phyloP scores from a whole-genome alignment of 2,888 invertebrate species.

The Caradrina clavipalpis region DNA sequence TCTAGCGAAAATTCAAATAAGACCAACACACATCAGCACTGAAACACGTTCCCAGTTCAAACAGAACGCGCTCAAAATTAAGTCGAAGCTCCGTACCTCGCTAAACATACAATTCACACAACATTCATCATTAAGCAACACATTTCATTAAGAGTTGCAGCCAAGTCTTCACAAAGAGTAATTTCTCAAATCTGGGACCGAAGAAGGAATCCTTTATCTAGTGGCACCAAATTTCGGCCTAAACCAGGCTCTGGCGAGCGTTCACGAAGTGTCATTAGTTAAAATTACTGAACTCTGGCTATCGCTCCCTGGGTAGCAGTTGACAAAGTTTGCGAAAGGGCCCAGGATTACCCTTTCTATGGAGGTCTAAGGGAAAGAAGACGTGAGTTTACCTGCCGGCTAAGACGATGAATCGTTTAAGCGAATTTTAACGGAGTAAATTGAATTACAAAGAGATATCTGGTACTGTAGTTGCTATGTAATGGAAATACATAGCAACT shows the following conservation, averaged over 20 bases:
- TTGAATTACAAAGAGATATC: too few species aligned
- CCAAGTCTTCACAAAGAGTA: conserved; percentile 59
- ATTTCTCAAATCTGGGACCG: conserved; percentile 71
- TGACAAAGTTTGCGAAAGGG: conserved; percentile 84
- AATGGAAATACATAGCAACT: too few species aligned
- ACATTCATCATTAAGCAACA: conserved; percentile 52
- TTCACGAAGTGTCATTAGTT: conserved; percentile 85
- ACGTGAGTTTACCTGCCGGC: conserved; percentile 23
- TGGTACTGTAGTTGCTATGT: too few species aligned
- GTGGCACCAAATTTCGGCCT: conserved; percentile 63
- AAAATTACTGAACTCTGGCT: conserved; percentile 86
- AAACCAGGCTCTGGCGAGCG: conserved; percentile 66
- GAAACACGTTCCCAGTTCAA: conserved; percentile 24
- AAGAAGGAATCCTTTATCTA: conserved; percentile 65
- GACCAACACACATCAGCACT: conserved; percentile 26
- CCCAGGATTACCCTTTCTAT: conserved; percentile 71
- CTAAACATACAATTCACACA: conserved; percentile 48
- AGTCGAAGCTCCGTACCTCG: conserved; percentile 10
- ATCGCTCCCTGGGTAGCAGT: conserved; percentile 87
- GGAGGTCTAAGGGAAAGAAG: conserved; percentile 45
- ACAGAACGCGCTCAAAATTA: conserved; percentile 26
- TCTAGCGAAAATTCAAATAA: conserved; percentile 3
- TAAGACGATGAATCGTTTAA: too few species aligned
- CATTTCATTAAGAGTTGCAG: conserved; percentile 50
- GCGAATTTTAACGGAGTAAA: too few species aligned